These are phyloP conservation scores for Galemys pyrenaicus DNA, from an alignment of 2,113 vertebrate species.

Conservation along the genomic window DNA sequence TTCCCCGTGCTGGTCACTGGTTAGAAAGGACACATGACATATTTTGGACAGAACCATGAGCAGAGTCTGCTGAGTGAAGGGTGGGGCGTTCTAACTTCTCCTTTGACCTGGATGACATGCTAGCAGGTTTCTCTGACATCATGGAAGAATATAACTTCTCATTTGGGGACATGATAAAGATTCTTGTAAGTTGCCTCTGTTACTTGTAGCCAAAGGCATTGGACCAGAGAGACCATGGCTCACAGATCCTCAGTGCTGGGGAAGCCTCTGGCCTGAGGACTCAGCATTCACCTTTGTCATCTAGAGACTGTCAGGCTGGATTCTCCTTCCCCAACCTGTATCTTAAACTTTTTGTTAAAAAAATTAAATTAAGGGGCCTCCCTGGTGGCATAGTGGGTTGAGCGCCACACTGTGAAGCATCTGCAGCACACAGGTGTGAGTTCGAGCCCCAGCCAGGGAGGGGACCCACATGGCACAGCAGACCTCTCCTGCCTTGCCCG, in stretches of 20 bases:
- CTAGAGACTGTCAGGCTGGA: background rate
- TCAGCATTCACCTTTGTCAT: background rate
- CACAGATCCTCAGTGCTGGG: background rate
- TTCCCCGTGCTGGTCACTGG: background rate
- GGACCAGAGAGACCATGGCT: fast-evolving
- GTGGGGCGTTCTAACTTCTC: background rate
- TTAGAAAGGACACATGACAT: background rate
- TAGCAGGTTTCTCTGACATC: background rate
- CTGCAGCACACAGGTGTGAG: too few species aligned
- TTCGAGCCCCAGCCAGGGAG: too few species aligned
- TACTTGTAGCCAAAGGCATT: background rate
- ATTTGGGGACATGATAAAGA: too few species aligned
- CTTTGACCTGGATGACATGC: background rate
- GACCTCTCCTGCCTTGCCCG: too few species aligned
- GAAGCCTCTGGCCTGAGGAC: background rate
- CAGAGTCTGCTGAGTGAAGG: background rate
- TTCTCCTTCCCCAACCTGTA: too few species aligned
- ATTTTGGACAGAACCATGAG: background rate
- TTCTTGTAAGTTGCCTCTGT: background rate
- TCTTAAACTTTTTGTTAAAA: too few species aligned
- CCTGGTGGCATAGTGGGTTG: too few species aligned
- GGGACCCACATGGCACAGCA: too few species aligned
- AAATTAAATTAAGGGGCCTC: too few species aligned
- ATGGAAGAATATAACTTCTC: background rate
- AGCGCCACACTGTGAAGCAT: too few species aligned